phyloP scores from a whole-genome alignment of 2,113 vertebrate genomes.

The Chloropsis hardwickii region DNA sequence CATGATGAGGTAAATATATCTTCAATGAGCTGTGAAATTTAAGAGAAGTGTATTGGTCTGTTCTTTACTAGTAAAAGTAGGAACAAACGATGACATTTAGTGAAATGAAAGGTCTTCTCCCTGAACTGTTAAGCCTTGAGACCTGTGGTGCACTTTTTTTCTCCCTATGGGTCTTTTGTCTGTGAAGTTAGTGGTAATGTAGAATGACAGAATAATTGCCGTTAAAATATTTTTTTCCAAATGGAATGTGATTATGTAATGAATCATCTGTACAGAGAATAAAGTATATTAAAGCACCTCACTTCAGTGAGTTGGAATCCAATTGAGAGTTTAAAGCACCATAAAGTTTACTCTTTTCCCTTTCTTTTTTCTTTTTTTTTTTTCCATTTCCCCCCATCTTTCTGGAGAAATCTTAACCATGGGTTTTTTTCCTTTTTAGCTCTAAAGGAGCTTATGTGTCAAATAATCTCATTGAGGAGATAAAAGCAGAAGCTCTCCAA shows the following conservation, averaged over 20 bases:
- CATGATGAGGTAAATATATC: neutral
- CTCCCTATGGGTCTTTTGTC: neutral
- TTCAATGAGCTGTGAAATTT: neutral
- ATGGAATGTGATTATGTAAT: neutral
- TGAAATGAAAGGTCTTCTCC: neutral
- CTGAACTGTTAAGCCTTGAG: neutral
- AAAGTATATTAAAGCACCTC: neutral
- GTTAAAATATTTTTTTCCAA: neutral
- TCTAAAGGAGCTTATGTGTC: neutral
- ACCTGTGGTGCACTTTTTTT: neutral
- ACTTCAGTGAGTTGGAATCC: neutral
- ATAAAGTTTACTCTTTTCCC: neutral
- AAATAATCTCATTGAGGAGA: neutral
- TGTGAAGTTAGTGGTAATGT: neutral
- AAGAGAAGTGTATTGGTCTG: neutral
- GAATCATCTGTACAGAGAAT: neutral
- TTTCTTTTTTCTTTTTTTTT: neutral
- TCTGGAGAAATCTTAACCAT: neutral
- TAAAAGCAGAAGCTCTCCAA: neutral
- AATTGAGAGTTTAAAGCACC: neutral
- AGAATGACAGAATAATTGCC: constrained; percentile 25
- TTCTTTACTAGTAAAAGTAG: neutral
- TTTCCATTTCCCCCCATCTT: neutral
- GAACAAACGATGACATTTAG: neutral
- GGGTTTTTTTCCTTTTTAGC: neutral